A percentile compares a stretch with the other conserved stretches of the same genome.
Conservation (phyloP, 2,888 invertebrate genomes). For the Andrena flavipes region DNA sequence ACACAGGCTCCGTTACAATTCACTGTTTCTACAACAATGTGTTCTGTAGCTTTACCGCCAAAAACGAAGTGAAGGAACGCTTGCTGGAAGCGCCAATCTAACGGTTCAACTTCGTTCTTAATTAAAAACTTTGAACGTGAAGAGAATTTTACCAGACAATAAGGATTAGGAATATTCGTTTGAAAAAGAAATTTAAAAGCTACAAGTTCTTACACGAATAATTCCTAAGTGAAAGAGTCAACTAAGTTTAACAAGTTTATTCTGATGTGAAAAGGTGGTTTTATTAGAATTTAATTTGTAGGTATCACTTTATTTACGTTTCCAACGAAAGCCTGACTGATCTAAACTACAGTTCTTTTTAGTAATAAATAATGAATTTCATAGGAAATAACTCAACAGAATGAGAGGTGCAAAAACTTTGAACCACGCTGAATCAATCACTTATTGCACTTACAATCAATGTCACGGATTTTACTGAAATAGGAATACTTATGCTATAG, state of each 20-base stretch:
- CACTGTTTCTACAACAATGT: not conserved
- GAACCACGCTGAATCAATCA: too few species aligned
- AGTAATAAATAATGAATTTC: too few species aligned
- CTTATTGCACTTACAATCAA: too few species aligned
- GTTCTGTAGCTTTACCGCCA: not conserved
- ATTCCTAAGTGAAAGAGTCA: not conserved
- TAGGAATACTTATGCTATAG: too few species aligned
- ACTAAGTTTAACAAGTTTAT: not conserved
- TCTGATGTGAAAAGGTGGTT: not conserved
- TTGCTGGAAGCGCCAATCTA: not conserved
- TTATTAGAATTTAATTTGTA: too few species aligned
- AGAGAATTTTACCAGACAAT: not conserved
- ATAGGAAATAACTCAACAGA: too few species aligned
- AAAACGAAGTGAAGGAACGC: not conserved
- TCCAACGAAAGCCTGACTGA: too few species aligned
- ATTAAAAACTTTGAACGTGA: not conserved
- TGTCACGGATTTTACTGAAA: too few species aligned
- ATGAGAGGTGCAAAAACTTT: too few species aligned
- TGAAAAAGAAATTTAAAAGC: not conserved
- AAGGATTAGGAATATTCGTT: not conserved
- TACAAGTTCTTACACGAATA: not conserved
- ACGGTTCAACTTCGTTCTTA: not conserved
- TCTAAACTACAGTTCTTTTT: too few species aligned
- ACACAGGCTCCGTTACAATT: not conserved
- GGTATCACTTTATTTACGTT: too few species aligned